phyloP scores from a whole-genome alignment of 2,797 vertebrate species.

The Micrastur ruficollis region DNA sequence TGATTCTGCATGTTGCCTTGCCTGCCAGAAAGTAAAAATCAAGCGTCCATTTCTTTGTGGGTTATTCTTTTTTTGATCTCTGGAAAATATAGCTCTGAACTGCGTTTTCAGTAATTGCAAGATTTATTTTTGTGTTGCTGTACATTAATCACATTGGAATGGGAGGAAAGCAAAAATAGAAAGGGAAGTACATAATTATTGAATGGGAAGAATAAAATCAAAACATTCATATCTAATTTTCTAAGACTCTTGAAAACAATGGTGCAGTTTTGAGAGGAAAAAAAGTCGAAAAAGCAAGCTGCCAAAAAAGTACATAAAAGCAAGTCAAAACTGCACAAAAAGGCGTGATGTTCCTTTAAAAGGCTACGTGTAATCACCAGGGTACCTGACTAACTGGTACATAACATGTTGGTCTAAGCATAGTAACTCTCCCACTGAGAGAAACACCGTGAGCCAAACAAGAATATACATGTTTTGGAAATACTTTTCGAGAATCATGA shows the following conservation, averaged over 20 bases:
- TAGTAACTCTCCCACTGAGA: not conserved
- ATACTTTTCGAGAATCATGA: not conserved
- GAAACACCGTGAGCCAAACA: not conserved
- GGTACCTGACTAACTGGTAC: slow-evolving; percentile 20
- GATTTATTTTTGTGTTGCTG: slow-evolving; percentile 4
- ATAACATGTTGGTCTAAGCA: not conserved
- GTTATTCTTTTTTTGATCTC: not conserved
- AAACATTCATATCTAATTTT: not conserved
- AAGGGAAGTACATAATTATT: not conserved
- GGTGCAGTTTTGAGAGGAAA: not conserved
- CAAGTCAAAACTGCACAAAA: not conserved
- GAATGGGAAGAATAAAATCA: not conserved
- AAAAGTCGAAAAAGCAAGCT: not conserved
- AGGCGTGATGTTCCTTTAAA: not conserved
- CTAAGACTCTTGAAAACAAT: not conserved
- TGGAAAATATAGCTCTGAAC: not conserved
- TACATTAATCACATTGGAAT: not conserved
- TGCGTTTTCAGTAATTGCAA: not conserved
- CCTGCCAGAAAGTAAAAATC: not conserved
- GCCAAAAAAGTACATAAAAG: not conserved
- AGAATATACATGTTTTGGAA: slow-evolving; percentile 47
- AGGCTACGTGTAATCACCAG: not conserved
- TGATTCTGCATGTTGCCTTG: not conserved
- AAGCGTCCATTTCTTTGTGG: not conserved
- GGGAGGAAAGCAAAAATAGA: not conserved